Evolutionary conservation across 1,140 invertebrate species (phyloP), one percentile per base, ranked within the genome.

Genomic region (Orchesella cincta): DNA sequence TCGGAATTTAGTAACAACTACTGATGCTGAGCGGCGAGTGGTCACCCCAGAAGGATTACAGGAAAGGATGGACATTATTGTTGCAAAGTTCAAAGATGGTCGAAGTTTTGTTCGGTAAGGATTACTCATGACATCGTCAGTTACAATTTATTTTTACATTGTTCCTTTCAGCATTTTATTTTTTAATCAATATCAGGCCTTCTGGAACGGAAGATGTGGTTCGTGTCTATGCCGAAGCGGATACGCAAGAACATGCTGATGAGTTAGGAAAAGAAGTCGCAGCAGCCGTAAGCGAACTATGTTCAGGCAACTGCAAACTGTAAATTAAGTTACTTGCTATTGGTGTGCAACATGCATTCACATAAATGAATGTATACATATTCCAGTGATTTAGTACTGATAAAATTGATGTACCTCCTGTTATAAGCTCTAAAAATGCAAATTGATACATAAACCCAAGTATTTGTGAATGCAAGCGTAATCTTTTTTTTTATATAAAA

Each of bases 151-250:
- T 16, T 57, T n/a, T 57, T 57, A 5, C 8, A 57, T 18, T 57
- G 23, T 8, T 57, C 5, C 12, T 57, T 14, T n/a, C 54, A 18
- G 54, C 23, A 57, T 14, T 31, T 14, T 16, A 28, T 26, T 1
- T 73, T 74, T 26, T 1, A 35, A 51, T 72, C 39, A 39, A 71
- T 85, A 85, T 34, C 77, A 93, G 97, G 77, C 93, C 98, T 0
- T 99, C 97, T 0, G 98, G 98, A 51, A 99, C 98, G 29, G 98
- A 99, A 88, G 95, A 99, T 86, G 88, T 98, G 34, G 93, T 99
- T 1, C 88, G 98, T 76, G 91, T 99, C 0, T 99, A 99, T 87
- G 94, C 96, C 0, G 98, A 99, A 88, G 95, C 96, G 5, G 89
- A 92, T 34, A 93, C 92, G 1, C 88, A 91, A 83, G 85, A 88